A percentile compares a stretch with the other conserved stretches of the same genome.
Conservation (phyloP, 2,113 vertebrate genomes). For the Casuarius casuarius region DNA sequence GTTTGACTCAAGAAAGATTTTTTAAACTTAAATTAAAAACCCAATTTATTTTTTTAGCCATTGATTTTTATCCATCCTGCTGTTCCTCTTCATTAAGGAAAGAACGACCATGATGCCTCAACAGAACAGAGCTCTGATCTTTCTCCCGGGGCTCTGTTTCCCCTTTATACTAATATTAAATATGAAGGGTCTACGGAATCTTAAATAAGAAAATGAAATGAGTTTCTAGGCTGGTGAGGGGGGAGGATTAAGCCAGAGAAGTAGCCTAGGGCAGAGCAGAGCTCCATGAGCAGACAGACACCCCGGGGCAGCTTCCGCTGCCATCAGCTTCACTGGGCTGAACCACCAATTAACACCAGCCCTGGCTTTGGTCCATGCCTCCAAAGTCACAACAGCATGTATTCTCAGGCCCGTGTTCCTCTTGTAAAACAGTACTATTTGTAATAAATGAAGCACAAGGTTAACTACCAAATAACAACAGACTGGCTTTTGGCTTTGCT, state of each 20-base stretch:
- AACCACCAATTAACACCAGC: neutral
- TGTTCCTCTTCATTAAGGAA: slow-evolving; percentile 57
- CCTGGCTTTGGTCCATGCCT: neutral
- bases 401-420: neutral
- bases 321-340: neutral
- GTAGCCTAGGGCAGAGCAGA: neutral
- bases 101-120: slow-evolving; percentile 32
- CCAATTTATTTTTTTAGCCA: slow-evolving; percentile 35
- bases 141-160: slow-evolving; percentile 43
- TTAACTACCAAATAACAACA: neutral
- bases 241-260: slow-evolving; percentile 23
- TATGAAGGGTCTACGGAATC: slow-evolving; percentile 42
- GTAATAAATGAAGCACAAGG: neutral
- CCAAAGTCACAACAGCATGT: neutral
- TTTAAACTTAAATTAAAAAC: slow-evolving; percentile 34
- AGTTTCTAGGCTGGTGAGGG: neutral
- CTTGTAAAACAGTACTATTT: neutral
- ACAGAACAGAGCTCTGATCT: slow-evolving; percentile 59
- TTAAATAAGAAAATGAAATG: slow-evolving; percentile 18
- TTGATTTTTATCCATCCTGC: slow-evolving; percentile 58
- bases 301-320: neutral
- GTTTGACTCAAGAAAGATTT: slow-evolving; percentile 1
- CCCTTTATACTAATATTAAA: slow-evolving; percentile 53
- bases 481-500: neutral
- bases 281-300: neutral